Percentiles rank a stretch among this genome's conserved stretches.
phyloP scores from a whole-genome alignment of 2,113 vertebrate genomes.

The Phoenicopterus ruber region DNA sequence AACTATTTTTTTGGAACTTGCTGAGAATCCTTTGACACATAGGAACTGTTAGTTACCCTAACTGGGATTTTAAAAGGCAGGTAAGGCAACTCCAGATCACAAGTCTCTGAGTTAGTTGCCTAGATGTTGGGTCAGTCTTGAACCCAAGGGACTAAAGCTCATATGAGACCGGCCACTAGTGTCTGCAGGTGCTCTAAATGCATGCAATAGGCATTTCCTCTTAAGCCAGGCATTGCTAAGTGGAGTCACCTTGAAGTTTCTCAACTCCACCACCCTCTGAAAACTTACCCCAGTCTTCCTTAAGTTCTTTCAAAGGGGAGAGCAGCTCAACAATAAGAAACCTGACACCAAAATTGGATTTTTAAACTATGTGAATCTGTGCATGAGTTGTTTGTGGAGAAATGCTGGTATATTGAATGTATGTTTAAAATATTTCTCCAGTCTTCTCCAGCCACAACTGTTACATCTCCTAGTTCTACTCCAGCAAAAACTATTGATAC shows the following conservation, averaged over 20 bases:
- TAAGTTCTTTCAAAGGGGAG: neutral
- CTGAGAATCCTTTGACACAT: neutral
- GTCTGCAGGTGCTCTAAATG: neutral
- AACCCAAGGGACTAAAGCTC: neutral
- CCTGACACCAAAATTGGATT: neutral
- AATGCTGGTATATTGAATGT: neutral
- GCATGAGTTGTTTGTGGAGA: neutral
- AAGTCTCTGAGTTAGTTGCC: neutral
- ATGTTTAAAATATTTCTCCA: constrained; percentile 66
- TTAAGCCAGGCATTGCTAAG: neutral
- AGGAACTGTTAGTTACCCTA: neutral
- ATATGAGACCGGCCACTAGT: neutral
- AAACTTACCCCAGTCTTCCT: neutral
- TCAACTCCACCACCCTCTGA: neutral
- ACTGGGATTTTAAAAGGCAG: neutral
- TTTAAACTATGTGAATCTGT: neutral
- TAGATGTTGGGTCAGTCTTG: neutral
- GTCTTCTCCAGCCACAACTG: constrained; percentile 86
- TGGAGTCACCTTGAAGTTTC: neutral
- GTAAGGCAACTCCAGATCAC: neutral
- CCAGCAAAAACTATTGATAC: constrained; percentile 90
- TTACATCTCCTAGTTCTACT: constrained; percentile 88
- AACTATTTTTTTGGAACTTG: neutral
- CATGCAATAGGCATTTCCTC: neutral
- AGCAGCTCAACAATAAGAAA: neutral